Percentiles rank a stretch among this genome's conserved stretches.
Evolutionary conservation across 37 sponge, comb jelly and placozoan species (phyloP).

Genomic region (Diacarnus erythraeanus): DNA sequence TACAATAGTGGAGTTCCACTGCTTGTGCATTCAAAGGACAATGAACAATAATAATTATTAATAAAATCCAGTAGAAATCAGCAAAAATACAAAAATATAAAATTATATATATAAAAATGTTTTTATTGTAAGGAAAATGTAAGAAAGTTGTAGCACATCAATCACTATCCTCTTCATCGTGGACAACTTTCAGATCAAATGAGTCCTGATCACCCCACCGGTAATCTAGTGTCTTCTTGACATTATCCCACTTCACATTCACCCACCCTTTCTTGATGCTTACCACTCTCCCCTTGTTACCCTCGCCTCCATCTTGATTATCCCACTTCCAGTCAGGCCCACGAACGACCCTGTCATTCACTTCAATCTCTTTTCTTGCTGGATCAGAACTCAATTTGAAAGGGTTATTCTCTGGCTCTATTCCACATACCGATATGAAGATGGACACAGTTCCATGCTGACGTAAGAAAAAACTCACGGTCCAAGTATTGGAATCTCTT

Average conservation of each 20-base stretch:
- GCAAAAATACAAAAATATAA: not conserved
- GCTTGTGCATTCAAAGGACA: too few relatives aligned
- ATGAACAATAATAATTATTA: too few relatives aligned
- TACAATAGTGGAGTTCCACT: too few relatives aligned
- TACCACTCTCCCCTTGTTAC: not conserved
- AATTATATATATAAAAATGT: not conserved
- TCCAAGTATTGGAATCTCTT: not conserved
- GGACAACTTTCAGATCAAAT: slow-evolving; percentile 2
- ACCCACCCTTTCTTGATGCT: slow-evolving; percentile 10
- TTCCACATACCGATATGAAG: not conserved
- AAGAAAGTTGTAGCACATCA: too few relatives aligned
- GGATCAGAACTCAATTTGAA: not conserved
- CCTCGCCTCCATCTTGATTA: not conserved
- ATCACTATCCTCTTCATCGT: too few relatives aligned
- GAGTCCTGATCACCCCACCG: not conserved
- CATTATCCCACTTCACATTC: not conserved
- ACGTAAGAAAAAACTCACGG: slow-evolving; percentile 4
- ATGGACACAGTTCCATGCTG: not conserved
- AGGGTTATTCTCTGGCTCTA: not conserved
- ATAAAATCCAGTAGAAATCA: not conserved
- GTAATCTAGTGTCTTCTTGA: slow-evolving; percentile 3
- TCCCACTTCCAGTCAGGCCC: slow-evolving; percentile 25
- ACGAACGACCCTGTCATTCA: not conserved
- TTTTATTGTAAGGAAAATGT: too few relatives aligned
- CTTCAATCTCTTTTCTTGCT: not conserved